These are phyloP conservation scores for Pogonomyrmex barbatus DNA, from an alignment of 1,140 invertebrate species.

Conservation along the genomic window DNA sequence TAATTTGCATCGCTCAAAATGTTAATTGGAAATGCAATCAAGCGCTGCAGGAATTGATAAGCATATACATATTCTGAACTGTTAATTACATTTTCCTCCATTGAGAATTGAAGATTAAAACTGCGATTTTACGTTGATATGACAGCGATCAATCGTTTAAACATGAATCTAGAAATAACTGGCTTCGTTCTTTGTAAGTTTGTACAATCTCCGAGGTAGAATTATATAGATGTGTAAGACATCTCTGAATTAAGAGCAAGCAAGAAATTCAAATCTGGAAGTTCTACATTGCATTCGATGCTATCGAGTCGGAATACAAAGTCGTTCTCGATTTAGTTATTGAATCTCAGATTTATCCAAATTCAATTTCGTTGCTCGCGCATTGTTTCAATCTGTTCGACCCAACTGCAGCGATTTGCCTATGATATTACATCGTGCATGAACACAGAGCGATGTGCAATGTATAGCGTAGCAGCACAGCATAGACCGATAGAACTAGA, in stretches of 20 bases:
- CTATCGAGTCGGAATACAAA: slow-evolving; percentile 43
- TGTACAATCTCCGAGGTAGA: neutral
- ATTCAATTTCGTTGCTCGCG: slow-evolving; percentile 50
- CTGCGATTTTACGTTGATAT: neutral
- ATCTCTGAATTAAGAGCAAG: slow-evolving; percentile 26
- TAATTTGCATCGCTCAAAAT: slow-evolving; percentile 57
- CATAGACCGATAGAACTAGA: slow-evolving; percentile 84
- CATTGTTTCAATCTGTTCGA: slow-evolving; percentile 52
- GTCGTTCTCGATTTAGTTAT: slow-evolving; percentile 27
- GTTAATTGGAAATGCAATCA: slow-evolving; percentile 59
- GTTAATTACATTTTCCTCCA: slow-evolving; percentile 11
- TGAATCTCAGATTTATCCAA: slow-evolving; percentile 53
- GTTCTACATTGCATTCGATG: slow-evolving; percentile 31
- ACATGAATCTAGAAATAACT: neutral
- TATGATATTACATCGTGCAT: slow-evolving; percentile 65
- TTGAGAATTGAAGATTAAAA: slow-evolving; percentile 38
- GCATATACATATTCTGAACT: slow-evolving; percentile 39
- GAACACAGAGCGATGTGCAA: slow-evolving; percentile 71
- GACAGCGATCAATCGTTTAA: neutral
- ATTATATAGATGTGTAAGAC: neutral
- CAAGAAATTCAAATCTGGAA: slow-evolving; percentile 49
- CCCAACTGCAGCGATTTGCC: slow-evolving; percentile 50
- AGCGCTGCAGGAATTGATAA: slow-evolving; percentile 40
- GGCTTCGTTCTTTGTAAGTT: neutral
- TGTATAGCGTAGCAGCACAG: slow-evolving; percentile 82